Base-by-base conservation (phyloP, 2,797 vertebrate species). In the Helostoma temminkii region DNA sequence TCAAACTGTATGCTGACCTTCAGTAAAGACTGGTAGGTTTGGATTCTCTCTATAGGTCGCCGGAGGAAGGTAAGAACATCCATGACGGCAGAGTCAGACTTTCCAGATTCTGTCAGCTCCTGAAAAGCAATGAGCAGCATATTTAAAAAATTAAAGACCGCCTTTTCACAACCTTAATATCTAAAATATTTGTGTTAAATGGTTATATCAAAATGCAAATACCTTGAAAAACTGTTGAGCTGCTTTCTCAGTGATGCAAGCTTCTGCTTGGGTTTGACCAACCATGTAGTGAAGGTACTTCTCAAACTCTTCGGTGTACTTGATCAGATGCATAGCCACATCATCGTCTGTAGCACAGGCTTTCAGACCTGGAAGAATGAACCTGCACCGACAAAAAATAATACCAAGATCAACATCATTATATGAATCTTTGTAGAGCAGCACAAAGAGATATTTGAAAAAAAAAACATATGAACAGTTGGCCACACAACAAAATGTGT, bases 211-310 rank as follows among this genome's bases (percentile, higher is more conserved):
- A 18, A 9, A 61, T 52, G 56, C 45, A 25, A 45, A 2, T 60
- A 97, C 97, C 93, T 96, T 96, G 78, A 96, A 97, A 89, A 95
- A 97, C 28, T 96, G 94, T 50, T 97, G 96, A 18, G 96, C 81
- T 0, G 94, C 85, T 50, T 95, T 96, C 82, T 96, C 96, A 21
- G 94, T 89, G 7, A 97, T 68, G 19, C 96, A 86, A 0, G 95
- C 94, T 88, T 99, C 97, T 0, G 97, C 96, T 91, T 97, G 96
- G 42, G 95, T 88, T 8, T 95, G 94, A 28, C 97, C 97, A 83
- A 95, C 94, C 77, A 99, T 93, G 84, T 95, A 99, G 84, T 95
- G 94, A 70, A 99, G 94, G 80, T 98, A 97, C 66, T 94, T 96
- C 76, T 95, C 95, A 63, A 99, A 97, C 54, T 95, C 94, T 1